These are phyloP conservation scores for Dendrolimus kikuchii DNA, from an alignment of 1,140 invertebrate genomes.

Conservation along the genomic window DNA sequence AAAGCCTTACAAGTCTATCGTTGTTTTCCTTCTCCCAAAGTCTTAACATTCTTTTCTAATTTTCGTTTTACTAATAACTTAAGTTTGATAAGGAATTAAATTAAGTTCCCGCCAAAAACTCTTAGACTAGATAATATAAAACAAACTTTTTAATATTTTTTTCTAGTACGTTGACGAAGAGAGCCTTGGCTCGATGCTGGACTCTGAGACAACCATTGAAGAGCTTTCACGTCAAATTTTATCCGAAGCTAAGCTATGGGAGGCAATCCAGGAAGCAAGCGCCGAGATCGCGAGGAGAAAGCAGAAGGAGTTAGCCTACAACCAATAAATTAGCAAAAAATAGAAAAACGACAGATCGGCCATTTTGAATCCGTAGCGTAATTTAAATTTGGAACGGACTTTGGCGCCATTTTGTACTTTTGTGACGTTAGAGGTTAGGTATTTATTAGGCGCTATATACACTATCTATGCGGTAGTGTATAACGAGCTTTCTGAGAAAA, in stretches of 20 bases:
- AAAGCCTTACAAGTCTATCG: too few species aligned
- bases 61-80: background rate
- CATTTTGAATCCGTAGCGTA: too few species aligned
- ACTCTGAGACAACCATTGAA: constrained; percentile 79
- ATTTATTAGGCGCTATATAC: too few species aligned
- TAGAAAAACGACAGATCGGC: too few species aligned
- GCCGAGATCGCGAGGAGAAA: constrained; percentile 76
- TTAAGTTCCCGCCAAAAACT: too few species aligned
- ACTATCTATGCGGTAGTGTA: too few species aligned
- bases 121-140: too few species aligned
- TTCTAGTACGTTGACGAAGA: constrained; percentile 71
- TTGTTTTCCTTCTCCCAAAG: too few species aligned
- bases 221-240: constrained; percentile 83
- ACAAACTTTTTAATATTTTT: background rate
- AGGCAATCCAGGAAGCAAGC: constrained; percentile 83
- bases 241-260: constrained; percentile 83
- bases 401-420: too few species aligned
- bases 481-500: too few species aligned
- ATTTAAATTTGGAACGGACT: too few species aligned
- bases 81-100: background rate
- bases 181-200: constrained; percentile 74
- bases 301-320: constrained; percentile 44
- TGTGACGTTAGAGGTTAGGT: too few species aligned
- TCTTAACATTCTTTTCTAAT: background rate
- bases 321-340: background rate